These are phyloP conservation scores for Frankliniella intonsa DNA, from an alignment of 2,888 invertebrate genomes.

Conservation along the genomic window DNA sequence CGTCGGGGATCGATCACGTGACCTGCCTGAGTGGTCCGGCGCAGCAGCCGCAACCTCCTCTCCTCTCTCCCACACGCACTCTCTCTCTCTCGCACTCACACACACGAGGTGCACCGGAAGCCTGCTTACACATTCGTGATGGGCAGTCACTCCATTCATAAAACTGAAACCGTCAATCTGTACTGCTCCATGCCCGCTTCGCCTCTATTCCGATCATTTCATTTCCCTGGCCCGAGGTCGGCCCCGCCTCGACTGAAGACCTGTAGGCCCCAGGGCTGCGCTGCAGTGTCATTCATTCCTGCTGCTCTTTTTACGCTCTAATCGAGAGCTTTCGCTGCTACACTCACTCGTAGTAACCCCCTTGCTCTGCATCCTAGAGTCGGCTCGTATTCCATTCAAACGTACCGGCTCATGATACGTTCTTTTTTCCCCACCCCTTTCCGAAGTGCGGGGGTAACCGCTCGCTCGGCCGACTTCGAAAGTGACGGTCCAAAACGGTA, in stretches of 20 bases:
- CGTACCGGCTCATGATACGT: no score
- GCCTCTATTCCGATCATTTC: background rate
- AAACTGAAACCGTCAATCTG: constrained; percentile 24
- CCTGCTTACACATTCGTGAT: constrained; percentile 9
- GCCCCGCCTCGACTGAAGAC: no score
- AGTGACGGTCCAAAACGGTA: background rate
- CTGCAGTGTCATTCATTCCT: background rate
- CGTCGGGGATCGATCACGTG: background rate
- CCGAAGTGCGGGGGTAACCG: no score
- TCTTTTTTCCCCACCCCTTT: no score
- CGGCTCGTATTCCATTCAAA: no score
- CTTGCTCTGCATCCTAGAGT: no score
- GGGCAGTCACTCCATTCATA: constrained; percentile 22
- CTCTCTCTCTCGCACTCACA: background rate
- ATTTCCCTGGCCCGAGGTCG: no score
- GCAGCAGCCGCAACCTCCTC: no score
- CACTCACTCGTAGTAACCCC: background rate
- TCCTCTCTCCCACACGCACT: no score
- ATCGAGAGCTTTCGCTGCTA: background rate
- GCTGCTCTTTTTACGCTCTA: background rate
- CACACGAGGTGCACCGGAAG: background rate
- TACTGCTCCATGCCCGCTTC: background rate
- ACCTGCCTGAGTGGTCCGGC: background rate
- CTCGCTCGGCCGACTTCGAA: background rate
- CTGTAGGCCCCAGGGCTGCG: no score